These are phyloP conservation scores for Pipra filicauda DNA, from an alignment of 2,113 vertebrate genomes.

Conservation along the genomic window DNA sequence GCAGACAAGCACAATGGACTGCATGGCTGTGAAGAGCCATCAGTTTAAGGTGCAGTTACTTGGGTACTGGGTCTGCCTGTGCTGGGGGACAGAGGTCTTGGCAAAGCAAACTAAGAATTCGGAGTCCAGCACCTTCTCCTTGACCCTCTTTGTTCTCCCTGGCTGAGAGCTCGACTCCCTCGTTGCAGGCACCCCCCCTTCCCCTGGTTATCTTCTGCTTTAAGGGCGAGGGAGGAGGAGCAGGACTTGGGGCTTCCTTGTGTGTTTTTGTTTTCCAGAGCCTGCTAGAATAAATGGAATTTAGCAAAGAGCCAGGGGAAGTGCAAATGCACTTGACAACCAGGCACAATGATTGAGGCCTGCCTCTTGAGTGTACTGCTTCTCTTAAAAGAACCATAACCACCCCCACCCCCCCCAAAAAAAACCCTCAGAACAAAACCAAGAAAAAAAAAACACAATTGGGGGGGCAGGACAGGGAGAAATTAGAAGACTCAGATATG, in stretches of 20 bases:
- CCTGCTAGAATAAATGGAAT: background rate
- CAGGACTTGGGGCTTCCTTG: background rate
- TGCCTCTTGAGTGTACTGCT: background rate
- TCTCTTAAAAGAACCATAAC: background rate
- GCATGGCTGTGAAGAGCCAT: background rate
- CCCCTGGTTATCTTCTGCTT: background rate
- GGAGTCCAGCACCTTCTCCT: fast-evolving
- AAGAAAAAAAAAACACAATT: background rate
- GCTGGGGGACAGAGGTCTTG: background rate
- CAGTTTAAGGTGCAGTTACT: background rate
- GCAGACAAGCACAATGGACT: background rate
- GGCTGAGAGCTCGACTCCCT: background rate
- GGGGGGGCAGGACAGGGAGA: background rate
- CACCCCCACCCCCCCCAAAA: background rate
- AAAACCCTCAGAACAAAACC: background rate
- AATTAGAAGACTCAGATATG: background rate
- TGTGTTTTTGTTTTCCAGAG: background rate
- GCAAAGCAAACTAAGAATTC: background rate
- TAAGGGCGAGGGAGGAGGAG: background rate
- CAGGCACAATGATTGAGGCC: background rate
- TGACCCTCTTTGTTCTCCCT: background rate
- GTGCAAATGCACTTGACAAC: background rate
- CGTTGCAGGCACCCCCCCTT: fast-evolving
- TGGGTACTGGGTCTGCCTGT: fast-evolving
- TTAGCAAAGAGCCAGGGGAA: background rate